These are phyloP conservation scores for Bombylius discolor DNA, from an alignment of 2,888 invertebrate species.

Conservation along the genomic window DNA sequence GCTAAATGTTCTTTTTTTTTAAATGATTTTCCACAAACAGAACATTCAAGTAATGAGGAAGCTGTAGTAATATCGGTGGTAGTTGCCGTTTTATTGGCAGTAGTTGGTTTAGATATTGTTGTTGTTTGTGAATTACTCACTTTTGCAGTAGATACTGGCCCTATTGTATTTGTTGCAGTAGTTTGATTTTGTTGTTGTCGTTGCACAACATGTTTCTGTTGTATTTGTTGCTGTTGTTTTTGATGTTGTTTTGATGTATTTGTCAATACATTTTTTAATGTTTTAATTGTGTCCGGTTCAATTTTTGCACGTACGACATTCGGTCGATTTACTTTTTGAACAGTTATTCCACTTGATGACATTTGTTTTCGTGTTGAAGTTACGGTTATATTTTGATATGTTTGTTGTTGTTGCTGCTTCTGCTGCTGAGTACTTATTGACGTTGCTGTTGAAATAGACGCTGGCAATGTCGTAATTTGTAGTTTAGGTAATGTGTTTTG, in stretches of 20 bases:
- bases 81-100: slow-evolving; percentile 6
- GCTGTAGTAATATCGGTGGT: not conserved
- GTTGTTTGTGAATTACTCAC: slow-evolving; percentile 3
- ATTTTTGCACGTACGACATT: slow-evolving; percentile 10
- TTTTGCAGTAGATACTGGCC: slow-evolving; percentile 1
- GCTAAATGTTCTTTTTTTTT: slow-evolving; percentile 56
- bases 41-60: slow-evolving; percentile 34
- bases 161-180: slow-evolving; percentile 19
- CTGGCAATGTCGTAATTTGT: slow-evolving; percentile 14
- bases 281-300: slow-evolving; percentile 9
- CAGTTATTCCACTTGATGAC: slow-evolving; percentile 10
- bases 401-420: slow-evolving; percentile 13
- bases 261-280: slow-evolving; percentile 20
- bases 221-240: slow-evolving; percentile 24
- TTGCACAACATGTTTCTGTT: slow-evolving; percentile 1
- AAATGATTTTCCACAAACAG: slow-evolving; percentile 49
- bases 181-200: slow-evolving; percentile 27
- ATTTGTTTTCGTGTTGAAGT: not conserved
- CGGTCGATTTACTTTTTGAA: slow-evolving; percentile 13
- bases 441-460: slow-evolving; percentile 7
- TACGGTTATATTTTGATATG: not conserved
- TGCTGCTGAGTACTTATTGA: not conserved
- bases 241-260: slow-evolving; percentile 23
- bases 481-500: slow-evolving; percentile 7
- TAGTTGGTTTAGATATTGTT: slow-evolving; percentile 6